phyloP scores from a whole-genome alignment of 2,113 vertebrate species.

The Otus sunia region DNA sequence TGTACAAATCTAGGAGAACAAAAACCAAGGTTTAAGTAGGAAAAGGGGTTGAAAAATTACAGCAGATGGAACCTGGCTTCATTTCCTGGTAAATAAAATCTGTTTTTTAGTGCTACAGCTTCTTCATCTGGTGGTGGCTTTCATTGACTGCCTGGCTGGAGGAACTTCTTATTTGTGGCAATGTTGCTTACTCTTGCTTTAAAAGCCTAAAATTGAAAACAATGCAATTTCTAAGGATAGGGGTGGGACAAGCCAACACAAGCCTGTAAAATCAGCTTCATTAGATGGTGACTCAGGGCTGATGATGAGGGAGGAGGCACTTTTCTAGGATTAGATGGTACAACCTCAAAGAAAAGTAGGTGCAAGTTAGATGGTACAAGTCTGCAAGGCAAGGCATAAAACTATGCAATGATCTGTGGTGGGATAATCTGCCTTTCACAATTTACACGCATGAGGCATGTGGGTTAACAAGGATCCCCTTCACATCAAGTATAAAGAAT shows the following conservation, averaged over 20 bases:
- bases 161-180: constrained; percentile 72
- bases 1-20: not conserved
- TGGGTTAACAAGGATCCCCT: not conserved
- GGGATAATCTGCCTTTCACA: not conserved
- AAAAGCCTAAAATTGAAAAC: constrained; percentile 65
- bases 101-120: constrained; percentile 41
- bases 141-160: constrained; percentile 78
- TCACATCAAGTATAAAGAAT: not conserved
- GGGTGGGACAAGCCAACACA: not conserved
- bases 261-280: not conserved
- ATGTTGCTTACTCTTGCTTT: constrained; percentile 72
- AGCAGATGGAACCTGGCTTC: not conserved
- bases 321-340: not conserved
- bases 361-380: not conserved
- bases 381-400: not conserved
- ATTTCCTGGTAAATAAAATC: constrained; percentile 58
- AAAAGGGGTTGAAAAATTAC: not conserved
- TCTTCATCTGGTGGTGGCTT: constrained; percentile 71
- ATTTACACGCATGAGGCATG: not conserved
- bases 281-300: not conserved
- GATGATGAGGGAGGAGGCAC: not conserved
- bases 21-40: not conserved
- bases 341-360: not conserved
- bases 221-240: not conserved
- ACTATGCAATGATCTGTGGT: not conserved